Percentiles rank a stretch among this genome's conserved stretches.
These are phyloP conservation scores for Labeo calbasu DNA, from an alignment of 2,797 vertebrate genomes.

Conservation along the genomic window DNA sequence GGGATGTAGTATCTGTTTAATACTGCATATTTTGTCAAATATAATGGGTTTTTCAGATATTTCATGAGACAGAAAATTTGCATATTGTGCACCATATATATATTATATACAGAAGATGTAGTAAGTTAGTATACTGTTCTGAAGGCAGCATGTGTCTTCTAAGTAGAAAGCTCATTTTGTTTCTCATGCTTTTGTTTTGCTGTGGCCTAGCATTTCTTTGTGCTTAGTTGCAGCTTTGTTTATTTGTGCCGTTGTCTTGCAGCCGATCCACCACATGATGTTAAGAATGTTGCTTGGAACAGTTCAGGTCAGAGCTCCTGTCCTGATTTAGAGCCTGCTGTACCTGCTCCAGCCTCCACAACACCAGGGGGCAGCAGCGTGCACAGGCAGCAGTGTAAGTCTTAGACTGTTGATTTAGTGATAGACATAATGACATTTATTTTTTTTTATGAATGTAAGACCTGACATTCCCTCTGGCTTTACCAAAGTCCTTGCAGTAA, in stretches of 20 bases:
- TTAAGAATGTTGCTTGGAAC: slow-evolving; percentile 81
- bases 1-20: neutral
- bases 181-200: slow-evolving; percentile 17
- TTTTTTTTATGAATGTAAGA: neutral
- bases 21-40: neutral
- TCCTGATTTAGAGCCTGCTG: slow-evolving; percentile 77
- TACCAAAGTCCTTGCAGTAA: neutral
- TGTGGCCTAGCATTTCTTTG: slow-evolving; percentile 59
- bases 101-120: neutral
- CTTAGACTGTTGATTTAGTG: slow-evolving; percentile 43
- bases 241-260: slow-evolving; percentile 72
- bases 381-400: slow-evolving; percentile 71
- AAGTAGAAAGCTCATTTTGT: neutral
- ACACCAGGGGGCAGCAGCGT: slow-evolving; percentile 71
- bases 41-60: neutral
- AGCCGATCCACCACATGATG: slow-evolving; percentile 81
- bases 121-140: slow-evolving; percentile 10
- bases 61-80: neutral
- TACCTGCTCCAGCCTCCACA: slow-evolving; percentile 73
- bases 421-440: neutral
- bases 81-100: neutral
- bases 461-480: slow-evolving; percentile 26
- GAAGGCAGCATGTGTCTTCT: neutral
- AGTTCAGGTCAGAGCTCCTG: slow-evolving; percentile 77
- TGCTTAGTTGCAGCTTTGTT: slow-evolving; percentile 60